A percentile compares a stretch with the other conserved stretches of the same genome.
Evolutionary conservation across 2,797 vertebrate genomes (phyloP).

Genomic region (Sternotherus odoratus): DNA sequence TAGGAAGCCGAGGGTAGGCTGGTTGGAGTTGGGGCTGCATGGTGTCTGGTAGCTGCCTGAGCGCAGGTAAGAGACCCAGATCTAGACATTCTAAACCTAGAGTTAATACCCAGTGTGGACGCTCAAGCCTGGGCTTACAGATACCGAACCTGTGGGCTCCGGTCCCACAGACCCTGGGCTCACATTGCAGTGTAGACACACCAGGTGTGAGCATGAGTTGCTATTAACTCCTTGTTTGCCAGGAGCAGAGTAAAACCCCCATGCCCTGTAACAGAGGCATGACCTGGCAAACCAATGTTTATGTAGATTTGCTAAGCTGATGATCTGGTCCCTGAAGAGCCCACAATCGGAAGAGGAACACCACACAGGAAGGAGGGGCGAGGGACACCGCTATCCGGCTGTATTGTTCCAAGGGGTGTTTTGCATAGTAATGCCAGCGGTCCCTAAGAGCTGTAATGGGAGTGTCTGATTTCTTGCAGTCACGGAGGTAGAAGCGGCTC

Average conservation of each 20-base stretch:
- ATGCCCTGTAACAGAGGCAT: background rate
- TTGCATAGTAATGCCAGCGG: rapidly evolving
- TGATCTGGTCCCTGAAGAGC: background rate
- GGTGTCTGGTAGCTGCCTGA: no score
- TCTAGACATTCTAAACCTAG: no score
- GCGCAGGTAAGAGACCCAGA: no score
- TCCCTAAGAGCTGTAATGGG: no score
- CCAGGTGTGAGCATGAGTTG: background rate
- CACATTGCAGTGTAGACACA: no score
- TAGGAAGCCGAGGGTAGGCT: no score
- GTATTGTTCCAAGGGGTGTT: background rate
- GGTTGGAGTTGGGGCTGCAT: no score
- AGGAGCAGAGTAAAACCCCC: background rate
- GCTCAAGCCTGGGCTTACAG: no score
- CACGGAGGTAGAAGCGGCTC: background rate
- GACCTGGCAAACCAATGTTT: background rate
- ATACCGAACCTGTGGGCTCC: no score
- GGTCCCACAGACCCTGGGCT: no score
- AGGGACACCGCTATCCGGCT: no score
- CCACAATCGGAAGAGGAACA: background rate
- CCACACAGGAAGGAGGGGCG: background rate
- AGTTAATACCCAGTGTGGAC: no score
- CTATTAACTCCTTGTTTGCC: background rate
- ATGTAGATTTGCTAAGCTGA: background rate
- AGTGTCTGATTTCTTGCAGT: background rate